Percentiles rank a stretch among this genome's conserved stretches.
These are phyloP conservation scores for Prosopocoilus inquinatus DNA, from an alignment of 2,888 invertebrate genomes.

Conservation along the genomic window DNA sequence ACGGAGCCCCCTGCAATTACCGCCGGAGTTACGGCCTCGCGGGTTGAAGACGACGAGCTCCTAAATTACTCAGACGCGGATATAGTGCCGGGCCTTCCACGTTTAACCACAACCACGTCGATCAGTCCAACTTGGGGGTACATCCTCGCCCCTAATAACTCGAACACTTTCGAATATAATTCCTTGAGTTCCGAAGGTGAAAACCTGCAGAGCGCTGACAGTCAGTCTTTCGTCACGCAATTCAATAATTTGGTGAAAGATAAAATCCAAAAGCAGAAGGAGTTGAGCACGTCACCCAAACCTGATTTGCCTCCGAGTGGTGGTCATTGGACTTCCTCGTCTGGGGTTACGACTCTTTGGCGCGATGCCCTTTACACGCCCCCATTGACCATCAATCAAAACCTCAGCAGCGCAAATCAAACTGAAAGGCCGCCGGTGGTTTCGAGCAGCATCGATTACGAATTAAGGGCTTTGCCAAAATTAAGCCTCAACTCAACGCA, in stretches of 20 bases:
- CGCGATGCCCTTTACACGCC: conserved; percentile 68
- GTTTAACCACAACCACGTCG: conserved; percentile 51
- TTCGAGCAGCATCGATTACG: conserved; percentile 44
- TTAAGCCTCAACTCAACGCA: conserved; percentile 42
- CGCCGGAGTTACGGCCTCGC: conserved; percentile 38
- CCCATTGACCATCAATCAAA: conserved; percentile 70
- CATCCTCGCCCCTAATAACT: conserved; percentile 38
- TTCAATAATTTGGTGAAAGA: conserved; percentile 52
- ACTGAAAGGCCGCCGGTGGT: conserved; percentile 8
- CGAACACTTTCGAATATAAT: conserved; percentile 25
- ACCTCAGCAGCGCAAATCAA: conserved; percentile 40
- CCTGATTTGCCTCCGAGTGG: conserved; percentile 37
- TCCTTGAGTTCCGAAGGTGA: conserved; percentile 55
- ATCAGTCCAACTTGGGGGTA: conserved; percentile 44
- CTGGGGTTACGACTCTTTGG: conserved; percentile 60
- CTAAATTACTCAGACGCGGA: conserved; percentile 73
- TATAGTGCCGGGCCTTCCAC: conserved; percentile 40
- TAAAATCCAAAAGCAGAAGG: not conserved
- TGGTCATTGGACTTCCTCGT: conserved; percentile 45
- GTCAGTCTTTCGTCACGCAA: conserved; percentile 66
- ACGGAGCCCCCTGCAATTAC: conserved; percentile 66
- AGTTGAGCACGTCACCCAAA: not conserved
- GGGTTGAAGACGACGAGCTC: conserved; percentile 68
- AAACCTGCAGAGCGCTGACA: conserved; percentile 66
- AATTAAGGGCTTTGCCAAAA: conserved; percentile 48